Conservation (phyloP, 2,113 vertebrate genomes). For the Rhegmatorhina hoffmannsi region DNA sequence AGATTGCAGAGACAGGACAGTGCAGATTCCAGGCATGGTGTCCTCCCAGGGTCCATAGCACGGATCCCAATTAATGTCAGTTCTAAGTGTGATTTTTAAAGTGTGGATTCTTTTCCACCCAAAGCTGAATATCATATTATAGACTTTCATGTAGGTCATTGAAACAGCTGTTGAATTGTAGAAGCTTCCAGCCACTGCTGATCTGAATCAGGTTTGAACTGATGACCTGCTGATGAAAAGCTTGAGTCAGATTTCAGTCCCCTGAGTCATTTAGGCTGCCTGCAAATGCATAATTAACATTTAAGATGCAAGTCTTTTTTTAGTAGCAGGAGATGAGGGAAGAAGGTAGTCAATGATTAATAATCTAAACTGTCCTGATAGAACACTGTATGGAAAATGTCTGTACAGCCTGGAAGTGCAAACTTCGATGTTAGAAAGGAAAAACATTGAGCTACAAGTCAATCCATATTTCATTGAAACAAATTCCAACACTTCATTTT, state of each 20-base stretch:
- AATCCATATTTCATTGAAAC: not conserved
- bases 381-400: not conserved
- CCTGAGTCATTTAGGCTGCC: conserved; percentile 25
- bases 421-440: not conserved
- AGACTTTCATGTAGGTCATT: conserved; percentile 1
- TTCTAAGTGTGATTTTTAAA: not conserved
- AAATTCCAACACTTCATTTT: not conserved
- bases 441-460: not conserved
- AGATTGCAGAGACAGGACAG: not conserved
- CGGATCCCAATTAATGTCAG: not conserved
- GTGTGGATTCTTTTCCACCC: not conserved
- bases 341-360: not conserved
- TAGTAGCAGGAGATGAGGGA: not conserved
- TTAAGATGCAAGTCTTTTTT: conserved; percentile 38
- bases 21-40: not conserved
- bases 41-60: not conserved
- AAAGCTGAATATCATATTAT: not conserved
- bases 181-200: conserved; percentile 23
- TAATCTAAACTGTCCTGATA: not conserved
- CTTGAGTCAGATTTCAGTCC: conserved; percentile 40
- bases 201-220: conserved; percentile 50
- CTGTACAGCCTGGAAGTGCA: not conserved
- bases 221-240: conserved; percentile 37
- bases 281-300: conserved; percentile 55
- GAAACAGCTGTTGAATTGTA: conserved; percentile 40